phyloP scores from a whole-genome alignment of 2,113 vertebrate genomes.

The Cryptomyrus ogoouensis region DNA sequence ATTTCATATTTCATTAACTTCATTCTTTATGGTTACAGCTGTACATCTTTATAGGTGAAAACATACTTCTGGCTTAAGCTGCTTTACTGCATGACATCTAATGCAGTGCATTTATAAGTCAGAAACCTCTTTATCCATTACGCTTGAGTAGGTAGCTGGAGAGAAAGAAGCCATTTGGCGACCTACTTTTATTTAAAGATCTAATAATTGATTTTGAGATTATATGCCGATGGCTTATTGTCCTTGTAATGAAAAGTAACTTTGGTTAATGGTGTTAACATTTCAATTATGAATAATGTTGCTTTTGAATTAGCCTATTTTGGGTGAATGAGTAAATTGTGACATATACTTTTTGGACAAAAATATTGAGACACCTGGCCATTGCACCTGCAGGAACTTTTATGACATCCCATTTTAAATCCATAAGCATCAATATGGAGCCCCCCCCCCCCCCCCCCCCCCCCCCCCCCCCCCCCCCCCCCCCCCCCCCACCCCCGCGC shows the following conservation, averaged over 20 bases:
- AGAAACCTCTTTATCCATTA: background rate
- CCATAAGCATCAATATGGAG: too few species aligned
- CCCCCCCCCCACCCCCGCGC: too few species aligned
- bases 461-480: too few species aligned
- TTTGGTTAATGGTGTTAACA: background rate
- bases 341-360: background rate
- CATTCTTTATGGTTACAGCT: conserved; percentile 1
- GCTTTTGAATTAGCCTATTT: background rate
- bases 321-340: background rate
- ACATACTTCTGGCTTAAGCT: background rate
- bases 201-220: background rate
- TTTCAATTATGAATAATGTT: conserved; percentile 1
- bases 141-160: background rate
- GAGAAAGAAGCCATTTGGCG: background rate
- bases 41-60: background rate
- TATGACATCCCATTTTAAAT: too few species aligned
- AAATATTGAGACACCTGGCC: too few species aligned
- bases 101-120: conserved; percentile 4
- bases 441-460: too few species aligned
- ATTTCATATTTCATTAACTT: conserved; percentile 7
- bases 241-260: background rate
- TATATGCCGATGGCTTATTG: background rate
- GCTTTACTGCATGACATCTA: background rate
- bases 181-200: background rate
- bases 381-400: too few species aligned